Evolutionary conservation across 1,140 invertebrate species (phyloP).

Genomic region (Drosophila persimilis): DNA sequence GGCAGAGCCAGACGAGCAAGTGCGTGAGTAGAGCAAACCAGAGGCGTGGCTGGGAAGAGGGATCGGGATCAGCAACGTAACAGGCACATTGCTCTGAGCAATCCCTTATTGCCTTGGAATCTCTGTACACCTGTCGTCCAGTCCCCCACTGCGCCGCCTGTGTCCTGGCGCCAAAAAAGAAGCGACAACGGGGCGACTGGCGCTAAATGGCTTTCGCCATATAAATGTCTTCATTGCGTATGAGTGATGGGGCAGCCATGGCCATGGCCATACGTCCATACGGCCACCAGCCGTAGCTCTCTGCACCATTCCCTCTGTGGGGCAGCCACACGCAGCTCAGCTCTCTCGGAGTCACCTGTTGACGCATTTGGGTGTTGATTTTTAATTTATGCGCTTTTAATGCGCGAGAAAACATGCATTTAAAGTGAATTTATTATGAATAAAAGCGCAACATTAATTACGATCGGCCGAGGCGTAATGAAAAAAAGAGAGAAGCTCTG

Average conservation of each 20-base stretch:
- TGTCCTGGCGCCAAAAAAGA: conserved; percentile 48
- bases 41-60: conserved; percentile 18
- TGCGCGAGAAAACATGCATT: conserved; percentile 77
- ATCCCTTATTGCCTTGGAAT: too few species aligned
- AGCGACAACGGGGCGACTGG: conserved; percentile 35
- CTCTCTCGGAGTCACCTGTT: conserved; percentile 40
- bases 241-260: conserved; percentile 71
- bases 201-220: conserved; percentile 77
- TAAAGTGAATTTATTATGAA: conserved; percentile 80
- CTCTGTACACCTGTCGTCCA: too few species aligned
- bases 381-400: conserved; percentile 81
- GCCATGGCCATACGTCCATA: conserved; percentile 30
- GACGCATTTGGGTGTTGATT: conserved; percentile 78
- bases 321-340: conserved; percentile 40
- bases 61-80: background rate
- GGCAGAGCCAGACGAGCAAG: conserved; percentile 32
- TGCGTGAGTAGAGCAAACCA: conserved; percentile 48
- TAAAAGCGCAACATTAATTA: conserved; percentile 74
- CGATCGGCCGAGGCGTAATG: conserved; percentile 16
- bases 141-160: too few species aligned
- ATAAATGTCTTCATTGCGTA: conserved; percentile 81
- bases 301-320: conserved; percentile 4
- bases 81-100: too few species aligned
- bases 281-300: background rate
- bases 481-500: conserved; percentile 3